Evolutionary conservation across 2,888 invertebrate species (phyloP).

Genomic region (Aricia artaxerxes): DNA sequence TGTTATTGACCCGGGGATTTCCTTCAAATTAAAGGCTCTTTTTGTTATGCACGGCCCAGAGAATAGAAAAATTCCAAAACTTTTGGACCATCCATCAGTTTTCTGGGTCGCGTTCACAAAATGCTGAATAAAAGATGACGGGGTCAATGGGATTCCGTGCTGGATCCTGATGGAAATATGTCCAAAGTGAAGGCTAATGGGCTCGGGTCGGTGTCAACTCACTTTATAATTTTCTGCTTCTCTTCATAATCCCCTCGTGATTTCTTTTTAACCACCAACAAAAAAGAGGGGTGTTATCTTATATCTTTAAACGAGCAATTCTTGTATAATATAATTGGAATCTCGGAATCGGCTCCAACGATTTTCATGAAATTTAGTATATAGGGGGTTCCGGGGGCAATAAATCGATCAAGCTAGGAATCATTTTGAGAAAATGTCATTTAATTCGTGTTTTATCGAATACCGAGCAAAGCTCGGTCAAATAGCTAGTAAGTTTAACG

Average conservation of each 20-base stretch:
- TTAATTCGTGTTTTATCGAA: too few species aligned
- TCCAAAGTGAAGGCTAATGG: neutral
- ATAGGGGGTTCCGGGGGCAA: too few species aligned
- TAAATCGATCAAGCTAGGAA: too few species aligned
- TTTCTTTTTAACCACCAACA: neutral
- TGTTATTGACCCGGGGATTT: slow-evolving; percentile 6
- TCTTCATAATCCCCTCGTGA: neutral
- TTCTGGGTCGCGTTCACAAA: slow-evolving; percentile 2
- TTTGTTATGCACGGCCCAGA: neutral
- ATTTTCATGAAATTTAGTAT: too few species aligned
- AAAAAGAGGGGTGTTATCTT: too few species aligned
- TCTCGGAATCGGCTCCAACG: too few species aligned
- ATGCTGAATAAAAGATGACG: slow-evolving; percentile 28
- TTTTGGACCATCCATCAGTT: neutral
- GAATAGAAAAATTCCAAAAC: neutral
- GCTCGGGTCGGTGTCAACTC: neutral
- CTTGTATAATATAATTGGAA: too few species aligned
- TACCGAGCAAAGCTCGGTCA: too few species aligned
- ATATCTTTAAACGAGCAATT: too few species aligned
- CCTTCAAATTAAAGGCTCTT: neutral
- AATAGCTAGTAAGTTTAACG: too few species aligned
- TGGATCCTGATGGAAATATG: neutral
- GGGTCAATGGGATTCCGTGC: slow-evolving; percentile 19
- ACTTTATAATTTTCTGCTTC: neutral
- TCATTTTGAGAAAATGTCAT: too few species aligned